Conservation (phyloP, 1,140 invertebrate species). For the Brachionus plicatilis region DNA sequence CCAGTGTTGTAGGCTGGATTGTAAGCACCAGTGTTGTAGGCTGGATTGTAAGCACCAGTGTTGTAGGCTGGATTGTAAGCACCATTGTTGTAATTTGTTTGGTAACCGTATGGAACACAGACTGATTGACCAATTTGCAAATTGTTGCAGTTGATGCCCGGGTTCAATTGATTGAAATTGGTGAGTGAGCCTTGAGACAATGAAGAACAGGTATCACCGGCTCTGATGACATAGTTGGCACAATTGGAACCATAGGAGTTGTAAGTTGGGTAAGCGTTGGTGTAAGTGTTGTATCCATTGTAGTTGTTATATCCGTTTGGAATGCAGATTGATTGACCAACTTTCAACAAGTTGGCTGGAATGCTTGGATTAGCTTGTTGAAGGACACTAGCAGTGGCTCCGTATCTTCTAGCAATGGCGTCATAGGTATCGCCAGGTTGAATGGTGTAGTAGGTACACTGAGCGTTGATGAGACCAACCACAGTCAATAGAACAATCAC, state of each 20-base stretch:
- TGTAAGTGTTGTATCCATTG: background rate
- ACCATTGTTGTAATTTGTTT: background rate
- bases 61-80: background rate
- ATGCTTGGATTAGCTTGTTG: background rate
- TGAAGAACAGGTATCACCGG: background rate
- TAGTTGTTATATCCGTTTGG: background rate
- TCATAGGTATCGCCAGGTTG: background rate
- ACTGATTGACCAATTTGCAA: background rate
- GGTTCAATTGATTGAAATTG: background rate
- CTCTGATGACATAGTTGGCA: background rate
- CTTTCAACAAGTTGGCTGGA: background rate
- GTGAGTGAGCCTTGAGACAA: background rate
- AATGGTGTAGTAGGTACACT: conserved; percentile 9
- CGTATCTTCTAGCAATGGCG: background rate
- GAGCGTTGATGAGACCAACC: background rate
- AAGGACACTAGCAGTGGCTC: background rate
- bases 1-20: background rate
- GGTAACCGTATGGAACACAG: background rate
- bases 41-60: background rate
- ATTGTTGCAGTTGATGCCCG: background rate
- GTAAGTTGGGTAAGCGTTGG: background rate
- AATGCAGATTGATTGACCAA: background rate
- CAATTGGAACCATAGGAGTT: background rate
- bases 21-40: background rate
- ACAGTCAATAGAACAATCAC: background rate